These are phyloP conservation scores for Bombus sylvicola DNA, from an alignment of 1,140 invertebrate species.

Conservation along the genomic window DNA sequence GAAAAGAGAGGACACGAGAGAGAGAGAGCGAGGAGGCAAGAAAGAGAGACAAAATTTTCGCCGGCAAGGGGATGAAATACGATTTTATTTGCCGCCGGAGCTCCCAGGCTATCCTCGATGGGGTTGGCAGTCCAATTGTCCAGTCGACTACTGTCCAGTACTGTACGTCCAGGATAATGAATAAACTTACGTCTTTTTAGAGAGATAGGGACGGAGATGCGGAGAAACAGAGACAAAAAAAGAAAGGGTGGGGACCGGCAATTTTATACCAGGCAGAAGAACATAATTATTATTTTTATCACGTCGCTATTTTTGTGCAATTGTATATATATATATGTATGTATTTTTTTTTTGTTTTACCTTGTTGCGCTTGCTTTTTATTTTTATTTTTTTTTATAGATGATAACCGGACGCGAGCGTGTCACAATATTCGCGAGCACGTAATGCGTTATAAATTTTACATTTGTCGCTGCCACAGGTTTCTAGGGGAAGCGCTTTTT, in stretches of 20 bases:
- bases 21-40: constrained; percentile 48
- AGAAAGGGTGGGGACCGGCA: constrained; percentile 1
- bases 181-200: constrained; percentile 72
- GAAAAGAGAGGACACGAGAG: constrained; percentile 70
- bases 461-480: constrained; percentile 20
- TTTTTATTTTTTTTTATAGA: neutral
- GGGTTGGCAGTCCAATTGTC: constrained; percentile 76
- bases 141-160: constrained; percentile 68
- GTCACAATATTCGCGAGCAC: constrained; percentile 27
- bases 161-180: constrained; percentile 70
- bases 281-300: constrained; percentile 29
- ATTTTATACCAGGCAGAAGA: neutral
- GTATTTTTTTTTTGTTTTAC: neutral
- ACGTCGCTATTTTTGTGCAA: neutral
- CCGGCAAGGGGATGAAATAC: constrained; percentile 81
- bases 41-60: constrained; percentile 78
- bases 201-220: constrained; percentile 21
- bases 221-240: constrained; percentile 2
- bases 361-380: neutral
- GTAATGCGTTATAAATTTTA: constrained; percentile 53
- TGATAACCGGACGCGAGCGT: constrained; percentile 30
- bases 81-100: constrained; percentile 81
- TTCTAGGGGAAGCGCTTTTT: constrained; percentile 35
- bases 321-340: neutral
- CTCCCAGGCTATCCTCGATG: constrained; percentile 73